Conservation (phyloP, 2,888 invertebrate genomes). For the Drosophila kambysellisi region DNA sequence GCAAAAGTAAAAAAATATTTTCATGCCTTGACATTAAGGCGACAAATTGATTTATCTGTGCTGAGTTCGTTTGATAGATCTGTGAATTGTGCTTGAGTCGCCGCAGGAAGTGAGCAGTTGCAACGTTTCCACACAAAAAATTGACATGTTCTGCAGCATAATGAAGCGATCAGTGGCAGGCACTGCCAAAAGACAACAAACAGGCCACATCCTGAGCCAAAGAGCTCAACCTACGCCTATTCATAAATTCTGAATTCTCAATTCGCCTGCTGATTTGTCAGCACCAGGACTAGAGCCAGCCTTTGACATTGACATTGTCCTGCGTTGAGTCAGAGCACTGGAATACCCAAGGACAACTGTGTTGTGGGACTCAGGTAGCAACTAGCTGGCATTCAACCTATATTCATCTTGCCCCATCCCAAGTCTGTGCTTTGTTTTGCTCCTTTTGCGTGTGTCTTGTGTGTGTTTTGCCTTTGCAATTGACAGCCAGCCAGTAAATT, state of each 20-base stretch:
- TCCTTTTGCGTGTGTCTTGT: conserved; percentile 40
- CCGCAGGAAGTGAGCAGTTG: conserved; percentile 62
- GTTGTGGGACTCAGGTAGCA: conserved; percentile 54
- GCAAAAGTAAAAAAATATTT: conserved; percentile 61
- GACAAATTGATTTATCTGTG: conserved; percentile 76
- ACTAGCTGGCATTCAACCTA: conserved; percentile 21
- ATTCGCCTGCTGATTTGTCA: conserved; percentile 63
- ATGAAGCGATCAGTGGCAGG: conserved; percentile 77
- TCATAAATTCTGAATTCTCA: conserved; percentile 41
- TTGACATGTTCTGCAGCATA: conserved; percentile 75
- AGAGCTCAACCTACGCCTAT: conserved; percentile 32
- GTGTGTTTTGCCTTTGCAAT: conserved; percentile 57
- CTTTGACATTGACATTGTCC: conserved; percentile 52
- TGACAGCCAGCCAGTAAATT: conserved; percentile 51
- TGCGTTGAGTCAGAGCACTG: background rate
- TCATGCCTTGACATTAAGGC: conserved; percentile 35
- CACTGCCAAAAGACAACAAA: conserved; percentile 9
- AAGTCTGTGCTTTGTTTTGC: conserved; percentile 44
- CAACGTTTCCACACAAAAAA: conserved; percentile 32
- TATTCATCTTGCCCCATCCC: conserved; percentile 17
- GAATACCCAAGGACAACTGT: conserved; percentile 41
- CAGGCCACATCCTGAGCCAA: conserved; percentile 50
- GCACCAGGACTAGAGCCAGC: conserved; percentile 49
- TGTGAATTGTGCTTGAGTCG: conserved; percentile 25
- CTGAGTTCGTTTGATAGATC: conserved; percentile 46